Percentiles rank a stretch among this genome's conserved stretches.
phyloP scores from a whole-genome alignment of 2,888 invertebrate genomes.

The Coremacera marginata region DNA sequence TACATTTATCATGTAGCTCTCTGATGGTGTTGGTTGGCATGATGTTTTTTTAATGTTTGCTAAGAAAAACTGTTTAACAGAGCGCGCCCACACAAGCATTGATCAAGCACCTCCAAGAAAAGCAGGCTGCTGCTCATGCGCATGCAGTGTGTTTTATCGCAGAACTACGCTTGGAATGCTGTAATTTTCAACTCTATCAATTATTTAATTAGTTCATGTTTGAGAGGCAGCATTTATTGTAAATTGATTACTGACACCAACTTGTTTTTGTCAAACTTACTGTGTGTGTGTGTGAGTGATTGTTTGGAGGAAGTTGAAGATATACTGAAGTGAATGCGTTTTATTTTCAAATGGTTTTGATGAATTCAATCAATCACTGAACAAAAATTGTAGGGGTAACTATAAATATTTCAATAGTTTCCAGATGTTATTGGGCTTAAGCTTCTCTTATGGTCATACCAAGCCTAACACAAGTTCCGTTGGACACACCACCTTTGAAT shows the following conservation, averaged over 20 bases:
- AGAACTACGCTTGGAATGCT: background rate
- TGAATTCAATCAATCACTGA: background rate
- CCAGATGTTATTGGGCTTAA: no score
- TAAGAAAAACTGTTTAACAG: background rate
- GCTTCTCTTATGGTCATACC: no score
- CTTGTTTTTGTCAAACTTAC: no score
- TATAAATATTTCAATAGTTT: no score
- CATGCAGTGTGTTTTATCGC: background rate
- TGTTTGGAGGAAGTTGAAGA: background rate
- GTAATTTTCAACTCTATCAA: background rate
- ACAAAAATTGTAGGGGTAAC: no score
- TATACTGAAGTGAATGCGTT: background rate
- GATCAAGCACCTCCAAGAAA: no score
- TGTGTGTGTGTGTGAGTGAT: no score
- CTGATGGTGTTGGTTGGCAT: background rate
- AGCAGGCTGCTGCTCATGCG: constrained; percentile 11
- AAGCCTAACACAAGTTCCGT: no score
- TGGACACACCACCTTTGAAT: no score
- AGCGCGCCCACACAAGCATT: background rate
- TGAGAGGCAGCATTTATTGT: background rate
- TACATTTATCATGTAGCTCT: background rate
- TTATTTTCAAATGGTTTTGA: background rate
- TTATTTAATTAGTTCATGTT: constrained; percentile 16
- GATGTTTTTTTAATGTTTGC: background rate
- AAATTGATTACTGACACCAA: background rate